phyloP scores from a whole-genome alignment of 2,113 vertebrate genomes.

The Amphilophus citrinellus region DNA sequence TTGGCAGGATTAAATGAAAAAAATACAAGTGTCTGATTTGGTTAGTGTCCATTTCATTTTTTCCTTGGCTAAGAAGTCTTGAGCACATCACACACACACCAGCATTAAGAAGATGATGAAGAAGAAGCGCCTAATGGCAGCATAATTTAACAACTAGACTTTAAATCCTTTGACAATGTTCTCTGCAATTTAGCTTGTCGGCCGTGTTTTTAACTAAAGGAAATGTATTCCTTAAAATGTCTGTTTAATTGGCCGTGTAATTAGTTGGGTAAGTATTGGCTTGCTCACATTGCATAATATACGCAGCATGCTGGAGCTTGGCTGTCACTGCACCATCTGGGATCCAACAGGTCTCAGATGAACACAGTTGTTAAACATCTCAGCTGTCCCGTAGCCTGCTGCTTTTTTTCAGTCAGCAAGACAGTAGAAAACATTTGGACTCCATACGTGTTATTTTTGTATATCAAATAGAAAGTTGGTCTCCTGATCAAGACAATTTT shows the following conservation, averaged over 20 bases:
- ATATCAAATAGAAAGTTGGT: background rate
- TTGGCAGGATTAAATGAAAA: background rate
- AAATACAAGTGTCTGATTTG: background rate
- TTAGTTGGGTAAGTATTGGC: constrained; percentile 26
- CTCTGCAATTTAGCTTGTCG: background rate
- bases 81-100: background rate
- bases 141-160: constrained; percentile 2
- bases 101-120: background rate
- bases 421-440: constrained; percentile 10
- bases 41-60: background rate
- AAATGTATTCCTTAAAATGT: constrained; percentile 6
- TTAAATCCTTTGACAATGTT: background rate
- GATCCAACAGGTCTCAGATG: constrained; percentile 62
- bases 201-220: background rate
- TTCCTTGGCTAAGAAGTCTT: background rate
- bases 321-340: constrained; percentile 58
- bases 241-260: constrained; percentile 43
- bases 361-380: constrained; percentile 47
- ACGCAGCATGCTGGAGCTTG: constrained; percentile 44
- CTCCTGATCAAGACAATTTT: background rate
- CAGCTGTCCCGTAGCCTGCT: background rate
- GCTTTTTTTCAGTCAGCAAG: constrained; percentile 6
- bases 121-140: constrained; percentile 9
- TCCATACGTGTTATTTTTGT: constrained; percentile 4
- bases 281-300: constrained; percentile 47